Percentiles rank a stretch among this genome's conserved stretches.
Conservation (phyloP, 2,797 vertebrate species). For the Malurus leucopterus region DNA sequence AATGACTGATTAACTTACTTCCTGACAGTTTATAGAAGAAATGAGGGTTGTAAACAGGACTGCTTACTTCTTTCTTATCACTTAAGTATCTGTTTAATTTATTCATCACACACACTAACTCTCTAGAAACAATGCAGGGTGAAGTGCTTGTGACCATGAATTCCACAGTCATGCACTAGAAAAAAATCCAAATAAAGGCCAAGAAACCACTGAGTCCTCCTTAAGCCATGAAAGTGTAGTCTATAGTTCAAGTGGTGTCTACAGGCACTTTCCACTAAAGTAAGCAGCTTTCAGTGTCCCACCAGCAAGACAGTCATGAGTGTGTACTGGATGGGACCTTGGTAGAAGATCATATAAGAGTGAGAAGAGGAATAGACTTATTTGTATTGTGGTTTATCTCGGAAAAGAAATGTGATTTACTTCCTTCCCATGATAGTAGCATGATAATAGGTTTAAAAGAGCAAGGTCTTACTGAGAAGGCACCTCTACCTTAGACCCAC, state of each 20-base stretch:
- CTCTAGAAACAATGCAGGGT: not conserved
- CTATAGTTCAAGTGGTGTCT: not conserved
- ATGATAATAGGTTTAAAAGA: not conserved
- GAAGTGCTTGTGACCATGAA: constrained; percentile 15
- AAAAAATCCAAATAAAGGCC: not conserved
- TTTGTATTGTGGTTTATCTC: not conserved
- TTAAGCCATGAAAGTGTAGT: not conserved
- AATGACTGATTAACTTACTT: constrained; percentile 64
- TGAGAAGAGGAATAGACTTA: not conserved
- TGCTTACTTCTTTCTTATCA: constrained; percentile 39
- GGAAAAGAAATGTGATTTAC: not conserved
- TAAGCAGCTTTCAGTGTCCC: not conserved
- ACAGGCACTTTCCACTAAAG: not conserved
- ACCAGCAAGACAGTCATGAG: not conserved
- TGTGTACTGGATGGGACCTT: not conserved
- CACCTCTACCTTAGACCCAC: not conserved
- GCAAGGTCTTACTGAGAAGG: not conserved
- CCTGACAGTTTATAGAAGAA: constrained; percentile 50
- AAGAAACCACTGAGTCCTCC: not conserved
- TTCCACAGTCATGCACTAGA: not conserved
- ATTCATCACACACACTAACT: constrained; percentile 49
- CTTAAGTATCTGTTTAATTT: constrained; percentile 60
- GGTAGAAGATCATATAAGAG: not conserved
- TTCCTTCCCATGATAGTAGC: not conserved
- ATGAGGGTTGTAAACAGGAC: constrained; percentile 38